Evolutionary conservation across 2,797 vertebrate genomes (phyloP).

Genomic region (Rhodeus uyekii): DNA sequence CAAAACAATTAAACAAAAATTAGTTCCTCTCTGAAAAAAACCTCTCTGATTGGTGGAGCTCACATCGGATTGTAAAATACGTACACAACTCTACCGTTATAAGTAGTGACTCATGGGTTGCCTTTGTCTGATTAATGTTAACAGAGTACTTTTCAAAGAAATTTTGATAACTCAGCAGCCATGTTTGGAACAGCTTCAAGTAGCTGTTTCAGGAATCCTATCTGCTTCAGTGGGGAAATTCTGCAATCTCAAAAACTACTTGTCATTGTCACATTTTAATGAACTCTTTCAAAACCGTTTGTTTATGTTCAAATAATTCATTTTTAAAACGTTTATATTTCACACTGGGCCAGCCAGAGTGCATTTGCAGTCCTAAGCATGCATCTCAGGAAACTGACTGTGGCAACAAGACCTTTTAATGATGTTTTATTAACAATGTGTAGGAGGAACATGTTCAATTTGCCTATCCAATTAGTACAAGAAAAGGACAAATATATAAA

Average conservation of each 20-base stretch:
- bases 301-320: background rate
- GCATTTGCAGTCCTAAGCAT: background rate
- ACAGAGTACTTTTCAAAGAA: background rate
- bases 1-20: no score
- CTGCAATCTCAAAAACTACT: background rate
- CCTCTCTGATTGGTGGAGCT: no score
- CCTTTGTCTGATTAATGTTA: constrained; percentile 40
- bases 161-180: background rate
- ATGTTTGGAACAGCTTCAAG: background rate
- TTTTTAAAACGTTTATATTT: background rate
- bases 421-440: no score
- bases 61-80: no score
- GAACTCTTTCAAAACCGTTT: no score
- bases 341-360: background rate
- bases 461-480: no score
- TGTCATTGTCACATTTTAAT: background rate
- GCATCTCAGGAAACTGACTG: no score
- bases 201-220: background rate
- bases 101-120: constrained; percentile 48
- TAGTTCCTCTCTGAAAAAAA: no score
- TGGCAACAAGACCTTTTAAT: no score
- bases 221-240: background rate
- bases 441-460: no score
- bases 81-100: no score
- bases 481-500: no score